These are phyloP conservation scores for Xanthorhoe designata DNA, from an alignment of 2,888 invertebrate genomes.

Conservation along the genomic window DNA sequence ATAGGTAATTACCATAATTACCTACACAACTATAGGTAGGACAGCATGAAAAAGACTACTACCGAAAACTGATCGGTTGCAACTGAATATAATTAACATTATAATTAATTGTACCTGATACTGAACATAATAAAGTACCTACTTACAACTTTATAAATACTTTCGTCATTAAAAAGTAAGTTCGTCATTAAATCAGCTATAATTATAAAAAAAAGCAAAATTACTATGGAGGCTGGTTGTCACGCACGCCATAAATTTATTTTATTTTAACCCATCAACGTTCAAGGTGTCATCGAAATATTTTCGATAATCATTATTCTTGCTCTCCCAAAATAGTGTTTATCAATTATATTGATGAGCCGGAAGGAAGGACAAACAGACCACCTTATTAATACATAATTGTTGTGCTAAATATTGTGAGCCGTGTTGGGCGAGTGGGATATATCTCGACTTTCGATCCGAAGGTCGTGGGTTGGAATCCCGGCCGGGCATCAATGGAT, in stretches of 20 bases:
- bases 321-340: conserved; percentile 10
- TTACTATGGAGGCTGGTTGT: conserved; percentile 16
- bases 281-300: conserved; percentile 17
- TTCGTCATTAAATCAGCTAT: neutral
- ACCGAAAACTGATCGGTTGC: no score
- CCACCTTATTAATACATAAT: conserved; percentile 9
- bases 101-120: no score
- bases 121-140: no score
- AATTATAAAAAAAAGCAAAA: conserved; percentile 9
- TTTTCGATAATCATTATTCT: conserved; percentile 12
- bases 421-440: no score
- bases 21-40: no score
- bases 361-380: conserved; percentile 12
- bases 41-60: no score
- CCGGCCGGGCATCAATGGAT: no score
- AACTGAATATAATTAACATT: no score
- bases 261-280: conserved; percentile 5
- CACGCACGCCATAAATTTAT: conserved; percentile 11
- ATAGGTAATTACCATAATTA: no score
- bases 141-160: neutral
- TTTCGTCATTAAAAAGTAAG: neutral
- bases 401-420: neutral
- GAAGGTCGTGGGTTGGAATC: no score
- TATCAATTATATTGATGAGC: conserved; percentile 11
- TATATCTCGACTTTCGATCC: no score